Conservation (phyloP, 1,140 invertebrate species). For the Cryptotermes secundus region DNA sequence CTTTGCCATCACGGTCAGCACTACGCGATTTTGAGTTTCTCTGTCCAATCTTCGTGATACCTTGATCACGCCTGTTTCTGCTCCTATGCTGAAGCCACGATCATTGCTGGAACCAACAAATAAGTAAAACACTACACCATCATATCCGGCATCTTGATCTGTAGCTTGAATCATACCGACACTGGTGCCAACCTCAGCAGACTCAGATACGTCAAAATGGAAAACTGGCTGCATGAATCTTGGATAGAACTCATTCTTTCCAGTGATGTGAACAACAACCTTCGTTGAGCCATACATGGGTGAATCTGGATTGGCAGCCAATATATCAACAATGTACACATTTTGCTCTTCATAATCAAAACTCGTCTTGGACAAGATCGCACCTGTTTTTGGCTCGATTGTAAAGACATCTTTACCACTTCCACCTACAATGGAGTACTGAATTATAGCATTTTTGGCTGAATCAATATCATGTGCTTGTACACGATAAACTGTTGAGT, state of each 20-base stretch:
- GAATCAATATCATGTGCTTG: constrained; percentile 87
- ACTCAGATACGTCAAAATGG: constrained; percentile 92
- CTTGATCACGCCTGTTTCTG: constrained; percentile 79
- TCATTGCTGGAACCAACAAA: constrained; percentile 92
- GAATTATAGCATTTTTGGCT: constrained; percentile 83
- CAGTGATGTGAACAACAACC: constrained; percentile 76
- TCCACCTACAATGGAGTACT: constrained; percentile 81
- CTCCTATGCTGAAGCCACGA: constrained; percentile 84
- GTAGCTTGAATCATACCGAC: constrained; percentile 86
- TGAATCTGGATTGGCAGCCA: constrained; percentile 86
- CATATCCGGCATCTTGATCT: constrained; percentile 88
- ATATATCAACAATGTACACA: constrained; percentile 73
- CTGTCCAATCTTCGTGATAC: constrained; percentile 82
- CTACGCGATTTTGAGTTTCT: constrained; percentile 87
- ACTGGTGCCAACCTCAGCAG: constrained; percentile 79
- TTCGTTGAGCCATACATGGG: constrained; percentile 72
- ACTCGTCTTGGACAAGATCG: constrained; percentile 69
- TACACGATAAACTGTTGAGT: constrained; percentile 74
- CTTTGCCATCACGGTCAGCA: constrained; percentile 91
- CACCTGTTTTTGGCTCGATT: constrained; percentile 74
- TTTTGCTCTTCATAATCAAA: constrained; percentile 90
- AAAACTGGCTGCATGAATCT: constrained; percentile 89
- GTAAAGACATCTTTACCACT: constrained; percentile 73
- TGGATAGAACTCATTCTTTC: constrained; percentile 91
- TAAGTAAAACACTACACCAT: constrained; percentile 88